phyloP scores from a whole-genome alignment of 1,140 invertebrate species.

The Tetragonula clypearis region DNA sequence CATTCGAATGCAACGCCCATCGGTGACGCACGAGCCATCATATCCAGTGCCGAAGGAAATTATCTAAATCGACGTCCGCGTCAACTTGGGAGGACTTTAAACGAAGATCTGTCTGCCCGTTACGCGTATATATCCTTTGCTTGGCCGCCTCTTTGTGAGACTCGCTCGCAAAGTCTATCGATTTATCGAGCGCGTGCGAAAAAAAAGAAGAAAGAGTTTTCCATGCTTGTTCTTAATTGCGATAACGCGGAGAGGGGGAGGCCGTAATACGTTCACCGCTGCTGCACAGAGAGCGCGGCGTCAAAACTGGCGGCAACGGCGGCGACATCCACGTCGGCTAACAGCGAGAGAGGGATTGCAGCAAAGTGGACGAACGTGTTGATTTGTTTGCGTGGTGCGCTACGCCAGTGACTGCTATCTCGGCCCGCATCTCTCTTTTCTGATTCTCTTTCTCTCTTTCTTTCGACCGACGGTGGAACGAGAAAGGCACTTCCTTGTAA shows the following conservation, averaged over 20 bases:
- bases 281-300: neutral
- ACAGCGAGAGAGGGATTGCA: neutral
- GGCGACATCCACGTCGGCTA: neutral
- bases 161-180: neutral
- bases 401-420: slow-evolving; percentile 11
- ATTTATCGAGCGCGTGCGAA: neutral
- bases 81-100: neutral
- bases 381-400: slow-evolving; percentile 31
- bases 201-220: neutral
- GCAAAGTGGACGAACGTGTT: neutral
- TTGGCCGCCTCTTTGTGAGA: neutral
- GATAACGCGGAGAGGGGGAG: neutral
- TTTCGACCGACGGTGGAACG: neutral
- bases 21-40: neutral
- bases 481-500: slow-evolving; percentile 51
- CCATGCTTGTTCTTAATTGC: slow-evolving; percentile 5
- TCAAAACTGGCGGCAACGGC: neutral
- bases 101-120: neutral
- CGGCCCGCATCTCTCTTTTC: slow-evolving; percentile 5
- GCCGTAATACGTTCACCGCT: neutral
- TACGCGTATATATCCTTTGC: neutral
- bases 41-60: neutral
- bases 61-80: neutral
- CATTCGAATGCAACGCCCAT: neutral
- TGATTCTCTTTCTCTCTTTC: slow-evolving; percentile 19